Evolutionary conservation across 2,888 invertebrate genomes (phyloP), one percentile per base, ranked within the genome.

Genomic region (Strigamia transsilvanica): DNA sequence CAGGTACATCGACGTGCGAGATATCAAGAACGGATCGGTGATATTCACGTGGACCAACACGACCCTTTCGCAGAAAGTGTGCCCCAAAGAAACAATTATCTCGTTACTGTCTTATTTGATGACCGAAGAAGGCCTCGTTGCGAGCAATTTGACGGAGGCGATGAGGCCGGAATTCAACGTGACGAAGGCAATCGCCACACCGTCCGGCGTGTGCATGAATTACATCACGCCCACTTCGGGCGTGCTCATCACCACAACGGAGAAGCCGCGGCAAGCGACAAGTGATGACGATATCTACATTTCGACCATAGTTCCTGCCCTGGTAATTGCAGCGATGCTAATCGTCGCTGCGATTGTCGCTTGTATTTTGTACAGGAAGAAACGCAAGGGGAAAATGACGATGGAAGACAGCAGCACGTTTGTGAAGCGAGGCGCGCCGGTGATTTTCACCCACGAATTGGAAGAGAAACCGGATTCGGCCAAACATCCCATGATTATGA

Each of bases 371-470:
- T 97, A 97, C 87, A 91, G 95, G 85, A 91, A 94, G 85, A 91
- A 94, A 84, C 86, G 88, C 80, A 91, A 94, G 85, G 96, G 96
- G 84, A 93, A 95, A 90, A 93, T 94, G 93, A 93, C 93, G 86
- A 90, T 93, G 83, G 93, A 93, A 86, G 92, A 93, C 88, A 92
- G 92, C 94, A 94, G 86, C 79, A 86, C 86, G 32, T 88, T 87
- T 84, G 87, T 89, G 82, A 89, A 88, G 84, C 90, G 90, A 85
- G 91, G 91, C 80, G 96, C 97, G 86, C 98, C 99, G 0, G 97
- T 98, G 56, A 98, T 99, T 87, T 98, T 98, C 85, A 89, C 90
- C 13, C 98, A 99, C 88, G 99, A 99, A 88, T 90, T 98, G 73
- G 97, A 98, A 85, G 97, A 97, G 86, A 94, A 96, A 86, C 95